Evolutionary conservation across 2,888 invertebrate genomes (phyloP).

Genomic region (Pandemis heparana): DNA sequence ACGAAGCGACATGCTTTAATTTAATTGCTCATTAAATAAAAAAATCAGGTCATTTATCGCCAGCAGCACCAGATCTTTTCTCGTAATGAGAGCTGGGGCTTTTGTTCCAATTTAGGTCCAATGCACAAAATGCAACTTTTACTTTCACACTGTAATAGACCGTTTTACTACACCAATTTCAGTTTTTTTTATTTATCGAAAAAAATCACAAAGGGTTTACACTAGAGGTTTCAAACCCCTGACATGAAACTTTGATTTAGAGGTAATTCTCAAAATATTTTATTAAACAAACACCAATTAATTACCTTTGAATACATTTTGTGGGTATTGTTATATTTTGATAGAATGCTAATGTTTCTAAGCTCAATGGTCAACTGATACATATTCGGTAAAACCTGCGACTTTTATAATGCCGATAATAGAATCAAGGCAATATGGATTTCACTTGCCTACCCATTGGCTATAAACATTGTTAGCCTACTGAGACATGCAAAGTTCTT

Average conservation of each 20-base stretch:
- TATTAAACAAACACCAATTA: neutral
- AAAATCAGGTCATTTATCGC: too few relatives aligned
- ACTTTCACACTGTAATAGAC: too few relatives aligned
- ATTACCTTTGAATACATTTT: conserved; percentile 77
- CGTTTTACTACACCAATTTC: too few relatives aligned
- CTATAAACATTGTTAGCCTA: conserved; percentile 60
- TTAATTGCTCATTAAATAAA: too few relatives aligned
- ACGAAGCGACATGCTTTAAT: too few relatives aligned
- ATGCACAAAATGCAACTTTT: too few relatives aligned
- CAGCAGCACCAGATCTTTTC: too few relatives aligned
- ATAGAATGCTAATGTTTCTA: conserved; percentile 56
- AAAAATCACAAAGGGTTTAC: too few relatives aligned
- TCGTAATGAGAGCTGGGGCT: too few relatives aligned
- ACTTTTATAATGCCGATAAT: conserved; percentile 78
- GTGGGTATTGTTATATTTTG: conserved; percentile 45
- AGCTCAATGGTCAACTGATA: conserved; percentile 70
- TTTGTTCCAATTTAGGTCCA: too few relatives aligned
- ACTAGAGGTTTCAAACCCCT: neutral
- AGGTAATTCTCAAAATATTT: neutral
- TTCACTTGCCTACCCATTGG: conserved; percentile 61
- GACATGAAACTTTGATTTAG: too few relatives aligned
- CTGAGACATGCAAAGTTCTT: conserved; percentile 58
- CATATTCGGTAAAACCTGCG: conserved; percentile 59
- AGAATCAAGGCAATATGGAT: conserved; percentile 78
- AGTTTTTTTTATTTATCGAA: too few relatives aligned